Conservation (phyloP, 2,113 vertebrate genomes). For the Stictonetta naevosa region DNA sequence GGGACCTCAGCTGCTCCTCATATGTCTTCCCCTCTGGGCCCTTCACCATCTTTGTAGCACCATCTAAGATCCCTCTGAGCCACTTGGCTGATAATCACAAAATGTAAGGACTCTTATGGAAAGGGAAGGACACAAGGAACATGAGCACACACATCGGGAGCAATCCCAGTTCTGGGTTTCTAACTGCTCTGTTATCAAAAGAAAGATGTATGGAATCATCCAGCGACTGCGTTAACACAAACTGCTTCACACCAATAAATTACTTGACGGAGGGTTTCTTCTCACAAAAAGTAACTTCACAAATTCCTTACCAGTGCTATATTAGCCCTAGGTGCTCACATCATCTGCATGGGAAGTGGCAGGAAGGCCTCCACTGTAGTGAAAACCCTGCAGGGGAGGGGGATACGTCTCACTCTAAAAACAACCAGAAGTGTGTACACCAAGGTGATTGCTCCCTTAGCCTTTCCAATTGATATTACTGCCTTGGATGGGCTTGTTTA, state of each 20-base stretch:
- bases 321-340: rapidly evolving
- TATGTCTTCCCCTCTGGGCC: too few relatives aligned
- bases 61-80: not conserved
- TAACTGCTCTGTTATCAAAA: not conserved
- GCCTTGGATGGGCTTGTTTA: rapidly evolving
- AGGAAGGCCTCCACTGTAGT: not conserved
- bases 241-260: rapidly evolving
- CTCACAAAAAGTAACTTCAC: not conserved
- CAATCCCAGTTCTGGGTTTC: not conserved
- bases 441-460: not conserved
- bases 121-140: not conserved
- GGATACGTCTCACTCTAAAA: not conserved
- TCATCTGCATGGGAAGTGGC: not conserved
- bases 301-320: rapidly evolving
- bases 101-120: not conserved
- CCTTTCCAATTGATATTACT: not conserved
- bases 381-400: not conserved
- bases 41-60: not conserved
- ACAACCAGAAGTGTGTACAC: too few relatives aligned
- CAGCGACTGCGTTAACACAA: not conserved
- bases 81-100: not conserved
- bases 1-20: too few relatives aligned
- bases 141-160: rapidly evolving
- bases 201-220: not conserved
- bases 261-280: not conserved